Evolutionary conservation across 2,797 vertebrate genomes (phyloP).

Genomic region (Momotus momota): DNA sequence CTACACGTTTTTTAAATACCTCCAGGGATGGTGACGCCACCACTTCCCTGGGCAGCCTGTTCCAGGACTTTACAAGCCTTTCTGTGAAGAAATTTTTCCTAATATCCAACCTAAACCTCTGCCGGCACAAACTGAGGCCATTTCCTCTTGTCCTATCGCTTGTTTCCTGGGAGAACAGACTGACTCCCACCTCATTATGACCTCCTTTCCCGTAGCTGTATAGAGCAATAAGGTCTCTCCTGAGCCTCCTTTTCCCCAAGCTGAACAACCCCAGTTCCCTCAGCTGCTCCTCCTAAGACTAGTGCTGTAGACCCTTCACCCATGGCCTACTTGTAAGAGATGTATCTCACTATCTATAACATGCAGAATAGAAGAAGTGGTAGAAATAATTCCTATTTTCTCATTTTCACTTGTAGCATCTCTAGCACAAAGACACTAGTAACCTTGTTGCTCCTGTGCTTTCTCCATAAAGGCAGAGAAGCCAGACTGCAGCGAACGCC

Average conservation of each 20-base stretch:
- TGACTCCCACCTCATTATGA: not conserved
- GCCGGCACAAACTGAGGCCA: not conserved
- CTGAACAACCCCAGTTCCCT: not conserved
- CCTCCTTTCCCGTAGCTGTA: not conserved
- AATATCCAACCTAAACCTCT: not conserved
- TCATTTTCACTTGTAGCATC: not conserved
- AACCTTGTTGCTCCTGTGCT: not conserved
- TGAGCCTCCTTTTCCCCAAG: not conserved
- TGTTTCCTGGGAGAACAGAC: not conserved
- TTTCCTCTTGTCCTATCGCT: not conserved
- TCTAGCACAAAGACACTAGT: not conserved
- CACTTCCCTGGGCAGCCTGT: not conserved
- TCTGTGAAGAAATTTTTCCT: not conserved
- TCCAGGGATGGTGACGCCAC: not conserved
- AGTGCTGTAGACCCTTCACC: not conserved
- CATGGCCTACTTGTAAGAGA: not conserved
- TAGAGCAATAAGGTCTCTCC: not conserved
- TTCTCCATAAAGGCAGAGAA: conserved; percentile 78
- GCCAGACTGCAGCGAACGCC: conserved; percentile 82
- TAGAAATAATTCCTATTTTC: not conserved
- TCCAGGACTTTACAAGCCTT: not conserved
- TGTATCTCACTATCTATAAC: not conserved
- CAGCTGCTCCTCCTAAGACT: not conserved
- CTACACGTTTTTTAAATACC: not conserved
- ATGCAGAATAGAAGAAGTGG: not conserved